A percentile compares a stretch with the other conserved stretches of the same genome.
phyloP scores from a whole-genome alignment of 2,888 invertebrate genomes.

The Harpalus rufipes region DNA sequence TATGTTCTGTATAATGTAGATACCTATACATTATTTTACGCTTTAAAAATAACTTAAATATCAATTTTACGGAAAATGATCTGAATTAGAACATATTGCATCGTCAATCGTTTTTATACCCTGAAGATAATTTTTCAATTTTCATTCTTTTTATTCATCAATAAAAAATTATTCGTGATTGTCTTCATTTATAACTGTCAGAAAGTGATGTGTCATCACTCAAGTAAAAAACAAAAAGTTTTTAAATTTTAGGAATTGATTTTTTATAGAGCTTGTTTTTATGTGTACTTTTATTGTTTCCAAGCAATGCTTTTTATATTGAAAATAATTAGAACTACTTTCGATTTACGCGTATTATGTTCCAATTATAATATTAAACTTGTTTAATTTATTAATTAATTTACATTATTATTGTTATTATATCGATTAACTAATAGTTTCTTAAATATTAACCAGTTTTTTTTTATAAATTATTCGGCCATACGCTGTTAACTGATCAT shows the following conservation, averaged over 20 bases:
- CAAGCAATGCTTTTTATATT: background rate
- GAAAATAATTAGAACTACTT: no score
- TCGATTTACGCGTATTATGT: no score
- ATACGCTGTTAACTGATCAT: background rate
- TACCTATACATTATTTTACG: conserved; percentile 40
- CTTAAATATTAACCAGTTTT: background rate
- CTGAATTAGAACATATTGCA: conserved; percentile 43
- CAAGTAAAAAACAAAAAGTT: conserved; percentile 9
- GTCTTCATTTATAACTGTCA: conserved; percentile 54
- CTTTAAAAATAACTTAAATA: conserved; percentile 51
- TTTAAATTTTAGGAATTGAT: conserved; percentile 28
- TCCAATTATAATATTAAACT: no score
- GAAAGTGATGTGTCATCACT: conserved; percentile 43
- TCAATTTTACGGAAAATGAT: conserved; percentile 48
- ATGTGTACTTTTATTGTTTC: background rate
- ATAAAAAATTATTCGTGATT: conserved; percentile 24
- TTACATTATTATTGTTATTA: background rate
- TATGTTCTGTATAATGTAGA: conserved; percentile 22
- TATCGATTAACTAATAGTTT: background rate
- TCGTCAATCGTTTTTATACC: conserved; percentile 38
- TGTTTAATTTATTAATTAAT: background rate
- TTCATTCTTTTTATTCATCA: conserved; percentile 15
- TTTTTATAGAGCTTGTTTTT: conserved; percentile 12
- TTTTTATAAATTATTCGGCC: background rate
- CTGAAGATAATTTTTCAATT: conserved; percentile 21